A percentile compares a stretch with the other conserved stretches of the same genome.
Conservation (phyloP, 1,140 invertebrate genomes). For the Eubasilissa regina region DNA sequence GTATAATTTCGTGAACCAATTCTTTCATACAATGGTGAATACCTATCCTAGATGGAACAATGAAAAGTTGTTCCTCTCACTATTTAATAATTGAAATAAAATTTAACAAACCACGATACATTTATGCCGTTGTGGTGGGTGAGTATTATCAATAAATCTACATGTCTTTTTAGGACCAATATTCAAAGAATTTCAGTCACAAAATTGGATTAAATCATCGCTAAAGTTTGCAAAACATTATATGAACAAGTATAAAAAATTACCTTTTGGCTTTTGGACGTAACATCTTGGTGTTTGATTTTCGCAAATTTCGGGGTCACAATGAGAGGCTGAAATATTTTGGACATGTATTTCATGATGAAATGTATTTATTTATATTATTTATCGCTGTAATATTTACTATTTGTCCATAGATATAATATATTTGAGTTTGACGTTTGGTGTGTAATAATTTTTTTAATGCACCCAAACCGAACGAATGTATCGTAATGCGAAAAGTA, state of each 20-base stretch:
- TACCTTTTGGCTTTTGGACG: slow-evolving; percentile 57
- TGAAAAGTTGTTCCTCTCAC: too few species aligned
- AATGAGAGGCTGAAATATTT: slow-evolving; percentile 53
- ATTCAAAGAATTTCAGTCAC: background rate
- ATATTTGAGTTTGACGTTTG: background rate
- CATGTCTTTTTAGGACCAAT: background rate
- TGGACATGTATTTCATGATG: slow-evolving; percentile 57
- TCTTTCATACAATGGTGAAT: too few species aligned
- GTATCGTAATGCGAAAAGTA: too few species aligned
- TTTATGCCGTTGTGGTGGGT: background rate
- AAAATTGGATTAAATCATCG: background rate
- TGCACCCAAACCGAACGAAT: too few species aligned
- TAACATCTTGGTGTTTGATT: slow-evolving; percentile 43
- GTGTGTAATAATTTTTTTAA: background rate
- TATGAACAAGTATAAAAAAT: background rate
- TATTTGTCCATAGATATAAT: background rate
- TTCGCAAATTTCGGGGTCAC: slow-evolving; percentile 45
- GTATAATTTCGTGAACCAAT: too few species aligned
- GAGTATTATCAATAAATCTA: background rate
- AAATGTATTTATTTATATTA: slow-evolving; percentile 32
- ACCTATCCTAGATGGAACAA: too few species aligned
- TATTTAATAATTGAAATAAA: too few species aligned
- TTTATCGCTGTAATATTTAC: slow-evolving; percentile 5
- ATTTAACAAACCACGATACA: background rate
- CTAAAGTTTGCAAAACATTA: too few species aligned